Conservation (phyloP, 2,797 vertebrate genomes). For the Neomorphus geoffroyi region DNA sequence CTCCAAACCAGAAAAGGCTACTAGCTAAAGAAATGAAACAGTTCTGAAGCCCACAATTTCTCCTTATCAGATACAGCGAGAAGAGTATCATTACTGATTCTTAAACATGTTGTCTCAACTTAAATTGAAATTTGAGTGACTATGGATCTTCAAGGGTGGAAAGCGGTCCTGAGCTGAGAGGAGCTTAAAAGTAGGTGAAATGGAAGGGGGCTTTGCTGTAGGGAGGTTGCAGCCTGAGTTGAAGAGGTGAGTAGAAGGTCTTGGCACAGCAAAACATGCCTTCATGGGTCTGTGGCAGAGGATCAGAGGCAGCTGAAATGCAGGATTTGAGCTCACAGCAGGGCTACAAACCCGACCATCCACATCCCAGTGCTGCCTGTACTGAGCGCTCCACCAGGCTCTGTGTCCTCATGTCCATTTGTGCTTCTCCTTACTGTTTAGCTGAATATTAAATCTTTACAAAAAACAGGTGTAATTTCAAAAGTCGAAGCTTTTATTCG, state of each 20-base stretch:
- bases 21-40: background rate
- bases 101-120: background rate
- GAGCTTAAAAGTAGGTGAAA: background rate
- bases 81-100: background rate
- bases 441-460: background rate
- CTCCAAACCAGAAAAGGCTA: background rate
- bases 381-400: fast-evolving
- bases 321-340: background rate
- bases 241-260: background rate
- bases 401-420: fast-evolving
- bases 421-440: background rate
- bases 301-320: background rate
- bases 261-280: fast-evolving
- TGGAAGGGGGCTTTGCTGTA: background rate
- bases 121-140: background rate
- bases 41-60: background rate
- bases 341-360: background rate
- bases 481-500: background rate
- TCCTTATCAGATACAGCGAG: background rate
- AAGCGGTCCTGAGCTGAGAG: background rate
- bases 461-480: background rate
- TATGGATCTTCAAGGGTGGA: background rate
- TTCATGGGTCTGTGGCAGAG: fast-evolving
- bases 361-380: background rate
- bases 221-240: background rate